Percentiles rank a stretch among this genome's conserved stretches.
These are phyloP conservation scores for Chiloscyllium plagiosum DNA, from an alignment of 2,113 vertebrate genomes.

Conservation along the genomic window DNA sequence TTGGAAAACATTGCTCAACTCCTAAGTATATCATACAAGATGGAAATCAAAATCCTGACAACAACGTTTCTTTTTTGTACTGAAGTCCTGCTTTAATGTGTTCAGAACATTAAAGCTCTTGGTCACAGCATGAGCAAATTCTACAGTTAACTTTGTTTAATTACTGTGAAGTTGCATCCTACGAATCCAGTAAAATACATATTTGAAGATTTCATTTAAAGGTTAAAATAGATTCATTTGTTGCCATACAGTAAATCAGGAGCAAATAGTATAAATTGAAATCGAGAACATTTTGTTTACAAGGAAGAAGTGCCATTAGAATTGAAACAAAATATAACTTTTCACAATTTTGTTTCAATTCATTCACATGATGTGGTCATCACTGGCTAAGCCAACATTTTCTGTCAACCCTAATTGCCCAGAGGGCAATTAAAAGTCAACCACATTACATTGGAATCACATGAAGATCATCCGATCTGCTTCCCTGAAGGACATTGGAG, in stretches of 20 bases:
- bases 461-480: too few species aligned
- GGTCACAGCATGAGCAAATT: neutral
- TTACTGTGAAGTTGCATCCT: neutral
- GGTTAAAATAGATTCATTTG: neutral
- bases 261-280: neutral
- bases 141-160: neutral
- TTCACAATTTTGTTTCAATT: neutral
- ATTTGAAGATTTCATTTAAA: neutral
- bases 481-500: too few species aligned
- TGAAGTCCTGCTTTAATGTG: neutral
- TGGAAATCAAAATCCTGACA: neutral
- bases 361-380: too few species aligned
- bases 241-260: neutral
- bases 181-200: neutral
- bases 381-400: too few species aligned
- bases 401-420: too few species aligned
- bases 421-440: too few species aligned
- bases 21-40: neutral
- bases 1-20: constrained; percentile 62
- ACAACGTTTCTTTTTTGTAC: neutral
- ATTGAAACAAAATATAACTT: neutral
- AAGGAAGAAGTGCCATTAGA: neutral
- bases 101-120: neutral
- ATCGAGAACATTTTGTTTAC: neutral
- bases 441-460: too few species aligned